Conservation (phyloP, 1,140 invertebrate genomes). For the Centruroides vittatus region DNA sequence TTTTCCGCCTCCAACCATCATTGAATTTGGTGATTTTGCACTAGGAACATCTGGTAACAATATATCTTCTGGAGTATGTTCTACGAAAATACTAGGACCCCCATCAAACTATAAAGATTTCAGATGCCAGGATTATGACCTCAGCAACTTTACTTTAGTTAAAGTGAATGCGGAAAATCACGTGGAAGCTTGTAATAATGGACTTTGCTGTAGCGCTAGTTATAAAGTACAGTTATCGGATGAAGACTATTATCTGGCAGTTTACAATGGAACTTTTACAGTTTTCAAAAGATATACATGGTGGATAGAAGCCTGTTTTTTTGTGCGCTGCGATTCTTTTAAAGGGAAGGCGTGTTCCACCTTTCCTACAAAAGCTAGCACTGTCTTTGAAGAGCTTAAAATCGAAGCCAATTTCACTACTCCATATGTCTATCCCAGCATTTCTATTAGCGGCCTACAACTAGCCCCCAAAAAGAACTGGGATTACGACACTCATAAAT, state of each 20-base stretch:
- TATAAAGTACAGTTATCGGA: slow-evolving; percentile 5
- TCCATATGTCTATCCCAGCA: not conserved
- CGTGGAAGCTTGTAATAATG: slow-evolving; percentile 7
- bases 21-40: not conserved
- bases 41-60: not conserved
- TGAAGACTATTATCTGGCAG: slow-evolving; percentile 4
- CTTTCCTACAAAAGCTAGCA: slow-evolving; percentile 1
- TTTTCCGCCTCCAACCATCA: not conserved
- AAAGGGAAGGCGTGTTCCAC: not conserved
- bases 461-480: not conserved
- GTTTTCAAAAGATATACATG: not conserved
- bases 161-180: not conserved
- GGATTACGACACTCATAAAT: not conserved
- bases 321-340: slow-evolving; percentile 3
- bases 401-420: slow-evolving; percentile 6
- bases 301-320: slow-evolving; percentile 3
- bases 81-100: not conserved
- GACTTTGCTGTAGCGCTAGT: slow-evolving; percentile 10
- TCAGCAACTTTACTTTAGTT: not conserved
- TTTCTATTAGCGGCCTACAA: not conserved
- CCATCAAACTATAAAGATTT: not conserved
- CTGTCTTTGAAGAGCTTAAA: not conserved
- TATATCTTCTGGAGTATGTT: slow-evolving; percentile 2
- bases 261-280: not conserved
- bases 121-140: not conserved